Evolutionary conservation across 2,888 invertebrate genomes (phyloP), one percentile per base, ranked within the genome.

Genomic region (Trileptium ribeirensis): DNA sequence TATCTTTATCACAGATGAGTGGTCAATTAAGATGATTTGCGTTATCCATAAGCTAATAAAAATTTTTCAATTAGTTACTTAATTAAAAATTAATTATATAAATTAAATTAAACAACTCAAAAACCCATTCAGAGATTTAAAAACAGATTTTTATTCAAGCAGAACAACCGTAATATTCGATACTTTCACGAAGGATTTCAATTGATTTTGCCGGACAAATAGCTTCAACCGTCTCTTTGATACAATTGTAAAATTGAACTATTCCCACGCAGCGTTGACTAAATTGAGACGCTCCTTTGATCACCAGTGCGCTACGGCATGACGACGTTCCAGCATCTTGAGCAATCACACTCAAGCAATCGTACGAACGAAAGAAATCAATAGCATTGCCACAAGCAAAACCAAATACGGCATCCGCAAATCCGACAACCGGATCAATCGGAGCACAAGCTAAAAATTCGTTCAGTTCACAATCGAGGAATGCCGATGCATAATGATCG

Each of bases 401-500:
- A n/a, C 80, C 80, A 33, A 80, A 40, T 2, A 79, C 33, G 15
- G 80, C 19, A 36, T 80, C 67, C 15, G 80, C 81, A 29, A 81
- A 77, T 15, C n/a, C 34, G 34, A 78, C 79, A 31, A 83, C 70
- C 33, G 79, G 19, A 67, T 82, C 81, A 39, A 81, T 82, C 36
- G 39, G 34, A 19, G 81, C 33, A 70, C 83, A 83, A 0, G 29
- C 33, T n/a, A 67, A 74, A 75, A 82, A 82, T 3, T 70, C 74
- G 3, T 31, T 33, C 51, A 80, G 81, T 37, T 74, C 79, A 40
- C 82, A 79, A 36, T 67, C 40, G 19, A 82, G 81, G 79, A 82
- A 83, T 31, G 82, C 82, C 36, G 80, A 77, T 67, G 83, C 83
- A 79, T 83, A 83, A 29, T 24, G 31, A 78, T 83, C 83, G 67